Evolutionary conservation across 2,797 vertebrate species (phyloP), one percentile per base, ranked within the genome.

Genomic region (Syngnathus rostellatus): DNA sequence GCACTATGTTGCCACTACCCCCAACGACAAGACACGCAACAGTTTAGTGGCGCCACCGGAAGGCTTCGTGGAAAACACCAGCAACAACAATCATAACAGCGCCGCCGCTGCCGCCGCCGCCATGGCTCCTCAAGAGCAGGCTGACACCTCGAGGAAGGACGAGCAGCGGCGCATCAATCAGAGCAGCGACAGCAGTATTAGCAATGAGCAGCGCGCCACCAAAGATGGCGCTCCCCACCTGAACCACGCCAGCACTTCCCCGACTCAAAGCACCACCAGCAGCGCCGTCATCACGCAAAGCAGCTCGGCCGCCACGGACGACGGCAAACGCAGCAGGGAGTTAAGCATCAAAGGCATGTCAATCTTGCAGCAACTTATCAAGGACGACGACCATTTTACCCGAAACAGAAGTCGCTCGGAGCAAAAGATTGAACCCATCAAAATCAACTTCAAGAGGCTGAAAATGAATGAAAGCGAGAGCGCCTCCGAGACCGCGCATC

Each of bases 391-490:
- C 71, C 70, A 81, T 2, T 73, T 81, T 65, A 59, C 76, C 9
- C 72, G 40, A 45, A 81, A 87, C 46, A 77, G 66, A 50, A 71
- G 64, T 51, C 78, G 83, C 1, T 72, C 74, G 0, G 92, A 94
- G 73, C 87, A 90, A 66, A 96, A 94, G 74, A 89, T 93, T 63
- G 94, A 93, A 75, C 95, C 96, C 70, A 92, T 96, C 82, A 96
- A 97, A 86, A 94, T 98, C 75, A 95, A 94, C 85, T 90, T 95
- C 69, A 97, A 94, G 80, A 95, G 94, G 80, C 87, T 95, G 73
- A 91, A 93, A 69, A 93, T 95, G 83, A 95, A 89, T 0, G 93
- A 95, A 71, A 86, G 91, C n/a, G 92, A 92, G 0, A 86, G 84
- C 72, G 88, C 86, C 76, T 74, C 50, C 11, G 87, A 88, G 66